Evolutionary conservation across 1,140 invertebrate species (phyloP), one percentile per base, ranked within the genome.

Genomic region (Acromyrmex charruanus): DNA sequence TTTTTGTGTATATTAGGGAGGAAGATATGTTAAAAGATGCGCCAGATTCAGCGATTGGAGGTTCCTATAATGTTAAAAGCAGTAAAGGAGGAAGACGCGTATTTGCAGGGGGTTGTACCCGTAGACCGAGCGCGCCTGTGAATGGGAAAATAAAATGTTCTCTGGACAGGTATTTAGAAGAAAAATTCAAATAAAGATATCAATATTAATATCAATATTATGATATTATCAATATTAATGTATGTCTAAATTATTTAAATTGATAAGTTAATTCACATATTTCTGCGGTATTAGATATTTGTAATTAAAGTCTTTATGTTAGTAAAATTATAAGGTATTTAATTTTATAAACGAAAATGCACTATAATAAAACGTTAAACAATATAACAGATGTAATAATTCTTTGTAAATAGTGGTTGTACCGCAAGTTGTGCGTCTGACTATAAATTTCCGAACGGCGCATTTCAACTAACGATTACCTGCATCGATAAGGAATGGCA

Each of bases 371-470:
- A 6, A 35, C 2, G 1, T 1, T 25, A 5, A 53, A 80, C 1
- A 68, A 55, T 69, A n/a, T 80, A 16, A 16, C 55, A 39, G 18
- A 74, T 74, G 12, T 21, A 58, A 35, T 16, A 77, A 16, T 79
- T 51, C 3, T 71, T 44, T 69, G 53, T 72, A 84, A 88, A n/a
- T 74, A 96, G 95, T 58, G 95, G 95, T 14, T 97, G 97, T 88
- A 94, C 92, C 14, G 96, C 96, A 3, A 95, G 88, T 21, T 97
- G 97, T 88, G 90, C 95, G 2, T 72, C 93, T 9, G 95, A 95
- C 58, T 96, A 97, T 89, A 94, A 95, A 86, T 97, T 97, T 92
- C 96, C 96, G 0, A 96, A 96, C 92, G 96, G 96, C 18, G 93
- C 95, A 25, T 94, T 80, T 5, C 91, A 94, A 58, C 68, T 97